Percentiles rank a stretch among this genome's conserved stretches.
These are phyloP conservation scores for Sebastes hubbsi DNA, from an alignment of 2,797 vertebrate species.

Conservation along the genomic window DNA sequence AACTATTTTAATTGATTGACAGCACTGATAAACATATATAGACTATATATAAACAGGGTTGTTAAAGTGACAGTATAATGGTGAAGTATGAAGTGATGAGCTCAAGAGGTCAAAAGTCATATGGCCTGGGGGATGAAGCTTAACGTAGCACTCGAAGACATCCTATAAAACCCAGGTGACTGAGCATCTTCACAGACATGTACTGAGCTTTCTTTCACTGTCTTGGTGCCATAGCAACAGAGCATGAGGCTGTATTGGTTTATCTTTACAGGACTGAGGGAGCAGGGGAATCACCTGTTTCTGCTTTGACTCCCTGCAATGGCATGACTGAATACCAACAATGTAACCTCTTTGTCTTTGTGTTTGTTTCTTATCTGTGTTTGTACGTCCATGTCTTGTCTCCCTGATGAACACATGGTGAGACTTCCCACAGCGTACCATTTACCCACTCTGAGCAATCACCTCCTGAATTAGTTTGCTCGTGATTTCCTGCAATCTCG, in stretches of 20 bases:
- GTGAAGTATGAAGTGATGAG: not conserved
- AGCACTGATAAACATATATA: not conserved
- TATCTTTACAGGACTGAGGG: conserved; percentile 21
- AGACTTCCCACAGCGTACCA: conserved; percentile 20
- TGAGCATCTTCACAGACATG: conserved; percentile 31
- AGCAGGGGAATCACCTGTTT: conserved; percentile 23
- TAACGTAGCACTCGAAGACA: not conserved
- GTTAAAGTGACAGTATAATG: not conserved
- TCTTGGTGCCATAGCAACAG: conserved; percentile 71
- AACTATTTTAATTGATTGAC: no score
- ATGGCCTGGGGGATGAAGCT: not conserved
- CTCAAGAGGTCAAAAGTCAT: not conserved
- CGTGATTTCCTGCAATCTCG: conserved; percentile 18
- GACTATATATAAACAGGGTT: not conserved
- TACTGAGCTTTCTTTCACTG: conserved; percentile 21
- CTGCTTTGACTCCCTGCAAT: not conserved
- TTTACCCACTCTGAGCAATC: conserved; percentile 36
- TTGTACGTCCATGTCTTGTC: not conserved
- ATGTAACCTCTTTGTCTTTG: not conserved
- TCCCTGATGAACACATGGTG: conserved; percentile 9
- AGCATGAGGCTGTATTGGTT: conserved; percentile 22
- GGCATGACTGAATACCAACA: not conserved
- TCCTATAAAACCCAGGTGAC: conserved; percentile 13
- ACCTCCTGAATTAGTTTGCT: conserved; percentile 25
- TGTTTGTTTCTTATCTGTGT: not conserved